Conservation (phyloP, 2,113 vertebrate genomes). For the Capreolus pygargus region DNA sequence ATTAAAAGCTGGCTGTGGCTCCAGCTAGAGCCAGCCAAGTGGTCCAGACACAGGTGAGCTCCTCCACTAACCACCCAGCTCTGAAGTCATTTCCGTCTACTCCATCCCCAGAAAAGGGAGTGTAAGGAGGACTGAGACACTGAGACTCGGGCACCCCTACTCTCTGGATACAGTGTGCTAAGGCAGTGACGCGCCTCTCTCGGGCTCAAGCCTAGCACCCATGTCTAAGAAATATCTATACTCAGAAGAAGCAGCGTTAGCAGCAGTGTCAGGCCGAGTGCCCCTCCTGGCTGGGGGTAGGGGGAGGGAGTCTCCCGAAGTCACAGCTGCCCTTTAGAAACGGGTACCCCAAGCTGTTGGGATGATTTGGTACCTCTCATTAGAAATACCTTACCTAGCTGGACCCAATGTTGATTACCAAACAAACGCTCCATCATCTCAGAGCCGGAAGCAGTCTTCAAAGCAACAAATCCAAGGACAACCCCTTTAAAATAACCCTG, state of each 20-base stretch:
- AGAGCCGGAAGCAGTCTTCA: background rate
- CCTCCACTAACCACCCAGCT: background rate
- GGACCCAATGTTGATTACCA: background rate
- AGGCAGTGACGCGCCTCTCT: background rate
- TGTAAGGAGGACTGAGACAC: background rate
- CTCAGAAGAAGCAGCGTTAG: background rate
- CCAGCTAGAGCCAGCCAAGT: background rate
- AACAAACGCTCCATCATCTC: background rate
- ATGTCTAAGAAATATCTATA: background rate
- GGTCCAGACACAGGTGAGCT: background rate
- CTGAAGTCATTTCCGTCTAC: background rate
- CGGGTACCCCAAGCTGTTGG: background rate
- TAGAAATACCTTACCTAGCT: background rate
- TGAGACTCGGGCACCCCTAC: background rate
- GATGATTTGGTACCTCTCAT: background rate
- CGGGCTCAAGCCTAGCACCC: background rate
- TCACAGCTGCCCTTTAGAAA: slow-evolving; percentile 5
- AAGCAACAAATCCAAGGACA: background rate
- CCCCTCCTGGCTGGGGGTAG: background rate
- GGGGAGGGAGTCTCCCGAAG: background rate
- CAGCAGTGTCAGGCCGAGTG: background rate
- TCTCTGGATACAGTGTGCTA: background rate
- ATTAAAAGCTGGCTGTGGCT: background rate
- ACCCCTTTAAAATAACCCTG: background rate
- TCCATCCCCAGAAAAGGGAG: background rate